A percentile compares a stretch with the other conserved stretches of the same genome.
Conservation (phyloP, 1,140 invertebrate species). For the Phymorhynchus buccinoides region DNA sequence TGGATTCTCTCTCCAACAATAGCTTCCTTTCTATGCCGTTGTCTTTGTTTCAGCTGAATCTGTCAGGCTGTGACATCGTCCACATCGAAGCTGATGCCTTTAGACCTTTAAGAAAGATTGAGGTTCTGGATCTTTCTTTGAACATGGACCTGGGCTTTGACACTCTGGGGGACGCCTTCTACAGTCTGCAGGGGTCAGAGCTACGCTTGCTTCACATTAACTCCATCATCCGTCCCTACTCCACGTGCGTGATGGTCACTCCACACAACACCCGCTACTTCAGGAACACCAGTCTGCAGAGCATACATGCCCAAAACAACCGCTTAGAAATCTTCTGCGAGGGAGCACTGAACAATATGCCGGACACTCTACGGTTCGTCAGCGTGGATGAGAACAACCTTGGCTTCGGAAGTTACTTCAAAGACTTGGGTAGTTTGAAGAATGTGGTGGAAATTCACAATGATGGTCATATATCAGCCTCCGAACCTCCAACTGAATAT, state of each 20-base stretch:
- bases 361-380: background rate
- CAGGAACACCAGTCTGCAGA: conserved; percentile 35
- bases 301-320: conserved; percentile 18
- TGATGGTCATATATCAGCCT: background rate
- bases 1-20: background rate
- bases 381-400: background rate
- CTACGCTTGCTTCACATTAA: conserved; percentile 27
- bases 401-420: conserved; percentile 2
- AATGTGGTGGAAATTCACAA: background rate
- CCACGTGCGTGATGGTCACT: conserved; percentile 14
- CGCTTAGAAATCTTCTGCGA: background rate
- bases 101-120: conserved; percentile 14
- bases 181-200: conserved; percentile 37
- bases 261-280: conserved; percentile 33
- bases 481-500: background rate
- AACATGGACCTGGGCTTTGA: conserved; percentile 36
- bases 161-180: conserved; percentile 24
- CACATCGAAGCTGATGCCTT: conserved; percentile 32
- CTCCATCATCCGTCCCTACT: conserved; percentile 22
- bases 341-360: conserved; percentile 21
- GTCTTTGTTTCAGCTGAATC: conserved; percentile 36
- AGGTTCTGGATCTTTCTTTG: conserved; percentile 41
- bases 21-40: background rate
- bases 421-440: background rate
- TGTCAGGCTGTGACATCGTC: conserved; percentile 41